Evolutionary conservation across 2,888 invertebrate genomes (phyloP), one percentile per base, ranked within the genome.

Genomic region (Brachyptera risi): DNA sequence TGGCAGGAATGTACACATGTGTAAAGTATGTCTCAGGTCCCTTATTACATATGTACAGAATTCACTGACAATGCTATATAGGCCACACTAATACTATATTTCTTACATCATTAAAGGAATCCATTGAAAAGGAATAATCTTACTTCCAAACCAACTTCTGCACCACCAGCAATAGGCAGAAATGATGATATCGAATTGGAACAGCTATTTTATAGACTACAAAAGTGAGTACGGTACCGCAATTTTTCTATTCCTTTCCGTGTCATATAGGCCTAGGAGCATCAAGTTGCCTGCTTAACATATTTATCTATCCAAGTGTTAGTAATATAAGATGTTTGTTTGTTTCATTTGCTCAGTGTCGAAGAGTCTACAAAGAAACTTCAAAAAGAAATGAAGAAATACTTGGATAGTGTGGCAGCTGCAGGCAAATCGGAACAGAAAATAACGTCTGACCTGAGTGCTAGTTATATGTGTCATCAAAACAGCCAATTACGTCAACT

Each of bases 331-430:
- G n/a, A n/a, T n/a, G n/a, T n/a, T n/a, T 24, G 37, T 60, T n/a
- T n/a, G n/a, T n/a, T n/a, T 40, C 21, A 35, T 26, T 56, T 40
- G n/a, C n/a, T n/a, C 64, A 76, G 76, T 59, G 68, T 73, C 35
- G 75, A 76, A 65, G 73, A 71, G 26, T 70, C 71, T 17, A 71
- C 73, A 24, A 73, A 71, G 60, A 71, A 68, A 58, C 67, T 78
- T 51, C 72, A 70, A 3, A 78, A 76, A 65, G 75, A 76, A 65
- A 72, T 74, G 65, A 77, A 75, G 61, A 74, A 71, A 19, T 75
- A 76, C 61, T 64, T 72, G 42, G 72, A 71, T 37, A 68, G 72
- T 57, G 69, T 76, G 17, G 56, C 67, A 9, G 70, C 70, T 65
- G 66, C 74, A 38, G 71, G 73, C 56, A 68, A 70, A 59, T 69